Conservation (phyloP, 2,113 vertebrate genomes). For the Myrmecobius fasciatus region DNA sequence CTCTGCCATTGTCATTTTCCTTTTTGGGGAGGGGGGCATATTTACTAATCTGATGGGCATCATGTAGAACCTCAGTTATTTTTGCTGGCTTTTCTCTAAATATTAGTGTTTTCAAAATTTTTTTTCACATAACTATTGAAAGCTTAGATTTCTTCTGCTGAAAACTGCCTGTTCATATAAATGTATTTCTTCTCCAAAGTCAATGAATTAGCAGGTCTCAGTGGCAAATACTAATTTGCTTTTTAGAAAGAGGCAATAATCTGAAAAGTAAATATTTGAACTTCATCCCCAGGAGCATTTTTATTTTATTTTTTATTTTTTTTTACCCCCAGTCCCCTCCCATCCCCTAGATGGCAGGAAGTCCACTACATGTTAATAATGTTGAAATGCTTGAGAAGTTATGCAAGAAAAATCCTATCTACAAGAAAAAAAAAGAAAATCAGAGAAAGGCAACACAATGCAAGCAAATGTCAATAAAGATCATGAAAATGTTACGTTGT, state of each 20-base stretch:
- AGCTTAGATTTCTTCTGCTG: not conserved
- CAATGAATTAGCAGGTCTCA: constrained; percentile 52
- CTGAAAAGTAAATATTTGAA: constrained; percentile 59
- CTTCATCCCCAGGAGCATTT: constrained; percentile 23
- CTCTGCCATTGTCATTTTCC: not conserved
- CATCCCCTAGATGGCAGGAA: no score
- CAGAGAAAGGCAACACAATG: no score
- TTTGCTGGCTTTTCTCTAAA: not conserved
- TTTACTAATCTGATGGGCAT: not conserved
- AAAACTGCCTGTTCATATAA: not conserved
- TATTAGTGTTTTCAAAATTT: not conserved
- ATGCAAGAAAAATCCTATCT: no score
- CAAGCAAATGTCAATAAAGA: no score
- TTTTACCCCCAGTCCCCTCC: no score
- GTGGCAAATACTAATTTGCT: constrained; percentile 39
- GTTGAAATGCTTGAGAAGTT: no score
- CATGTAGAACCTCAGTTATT: not conserved
- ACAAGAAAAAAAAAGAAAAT: no score
- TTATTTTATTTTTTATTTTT: no score
- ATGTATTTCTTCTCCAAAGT: constrained; percentile 49
- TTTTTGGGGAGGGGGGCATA: not conserved
- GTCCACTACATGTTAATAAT: no score
- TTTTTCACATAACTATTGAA: not conserved
- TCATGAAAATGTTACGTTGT: no score
- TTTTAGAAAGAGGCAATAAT: constrained; percentile 55